Conservation (phyloP, 2,113 vertebrate genomes). For the Brachypodius melanocephalos region DNA sequence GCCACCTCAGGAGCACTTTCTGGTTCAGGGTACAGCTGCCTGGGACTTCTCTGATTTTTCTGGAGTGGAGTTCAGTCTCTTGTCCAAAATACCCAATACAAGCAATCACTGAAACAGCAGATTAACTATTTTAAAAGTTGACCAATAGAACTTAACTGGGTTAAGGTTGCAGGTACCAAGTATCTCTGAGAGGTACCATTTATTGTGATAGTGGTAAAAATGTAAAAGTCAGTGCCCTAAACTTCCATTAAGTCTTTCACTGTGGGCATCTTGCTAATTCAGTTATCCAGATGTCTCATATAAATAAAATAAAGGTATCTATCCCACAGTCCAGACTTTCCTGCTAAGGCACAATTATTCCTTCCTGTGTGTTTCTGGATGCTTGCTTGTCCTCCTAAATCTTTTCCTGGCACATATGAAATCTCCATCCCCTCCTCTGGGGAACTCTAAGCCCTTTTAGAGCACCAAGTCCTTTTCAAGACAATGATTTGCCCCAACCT, state of each 20-base stretch:
- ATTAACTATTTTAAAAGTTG: not conserved
- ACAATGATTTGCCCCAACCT: not conserved
- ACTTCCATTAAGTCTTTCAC: not conserved
- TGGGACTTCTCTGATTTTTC: not conserved
- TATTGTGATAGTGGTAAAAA: not conserved
- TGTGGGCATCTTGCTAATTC: not conserved
- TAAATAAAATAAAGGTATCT: not conserved
- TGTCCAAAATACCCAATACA: not conserved
- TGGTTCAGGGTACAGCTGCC: not conserved
- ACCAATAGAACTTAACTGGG: not conserved
- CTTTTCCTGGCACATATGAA: not conserved
- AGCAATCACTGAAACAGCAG: not conserved
- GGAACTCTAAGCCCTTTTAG: not conserved
- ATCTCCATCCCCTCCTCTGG: not conserved
- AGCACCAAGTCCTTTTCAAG: not conserved
- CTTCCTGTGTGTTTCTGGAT: not conserved
- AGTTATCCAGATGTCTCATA: not conserved
- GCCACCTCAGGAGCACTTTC: not conserved
- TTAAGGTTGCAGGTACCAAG: not conserved
- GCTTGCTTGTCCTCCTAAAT: not conserved
- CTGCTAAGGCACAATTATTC: not conserved
- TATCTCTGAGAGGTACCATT: not conserved
- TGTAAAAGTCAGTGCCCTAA: not conserved
- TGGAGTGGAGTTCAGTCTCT: not conserved
- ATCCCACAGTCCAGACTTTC: not conserved